phyloP scores from a whole-genome alignment of 2,888 invertebrate species.

The Sthenelais limicola region DNA sequence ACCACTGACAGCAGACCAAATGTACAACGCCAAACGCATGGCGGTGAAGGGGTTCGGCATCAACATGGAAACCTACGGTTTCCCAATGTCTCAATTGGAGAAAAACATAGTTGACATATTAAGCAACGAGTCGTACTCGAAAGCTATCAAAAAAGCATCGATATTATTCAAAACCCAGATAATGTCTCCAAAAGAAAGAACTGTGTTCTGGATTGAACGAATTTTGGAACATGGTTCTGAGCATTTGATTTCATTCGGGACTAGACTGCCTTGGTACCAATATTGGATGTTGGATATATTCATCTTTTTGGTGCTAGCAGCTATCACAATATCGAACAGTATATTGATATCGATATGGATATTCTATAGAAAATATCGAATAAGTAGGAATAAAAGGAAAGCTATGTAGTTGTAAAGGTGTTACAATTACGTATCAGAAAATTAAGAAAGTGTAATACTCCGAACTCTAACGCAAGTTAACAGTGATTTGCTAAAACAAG shows the following conservation, averaged over 20 bases:
- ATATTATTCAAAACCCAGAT: constrained; percentile 46
- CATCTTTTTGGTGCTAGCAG: no score
- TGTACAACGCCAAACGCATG: constrained; percentile 51
- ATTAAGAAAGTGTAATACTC: no score
- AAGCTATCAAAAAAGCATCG: constrained; percentile 50
- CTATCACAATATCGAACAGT: no score
- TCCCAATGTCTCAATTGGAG: constrained; percentile 48
- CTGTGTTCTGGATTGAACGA: constrained; percentile 59
- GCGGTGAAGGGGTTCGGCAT: constrained; percentile 50
- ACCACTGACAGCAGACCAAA: constrained; percentile 55
- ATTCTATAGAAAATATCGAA: no score
- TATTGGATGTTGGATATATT: constrained; percentile 54
- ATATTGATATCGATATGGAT: no score
- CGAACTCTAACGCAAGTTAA: no score
- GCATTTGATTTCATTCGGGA: constrained; percentile 53
- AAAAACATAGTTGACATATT: constrained; percentile 47
- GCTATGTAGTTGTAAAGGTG: no score
- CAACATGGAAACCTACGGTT: constrained; percentile 11
- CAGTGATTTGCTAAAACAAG: no score
- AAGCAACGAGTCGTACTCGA: constrained; percentile 45
- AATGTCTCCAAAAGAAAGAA: constrained; percentile 52
- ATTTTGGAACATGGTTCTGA: constrained; percentile 57
- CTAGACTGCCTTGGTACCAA: constrained; percentile 55
- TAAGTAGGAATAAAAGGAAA: no score
- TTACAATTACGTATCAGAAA: no score